Evolutionary conservation across 2,797 vertebrate species (phyloP).

Genomic region (Chanos chanos): DNA sequence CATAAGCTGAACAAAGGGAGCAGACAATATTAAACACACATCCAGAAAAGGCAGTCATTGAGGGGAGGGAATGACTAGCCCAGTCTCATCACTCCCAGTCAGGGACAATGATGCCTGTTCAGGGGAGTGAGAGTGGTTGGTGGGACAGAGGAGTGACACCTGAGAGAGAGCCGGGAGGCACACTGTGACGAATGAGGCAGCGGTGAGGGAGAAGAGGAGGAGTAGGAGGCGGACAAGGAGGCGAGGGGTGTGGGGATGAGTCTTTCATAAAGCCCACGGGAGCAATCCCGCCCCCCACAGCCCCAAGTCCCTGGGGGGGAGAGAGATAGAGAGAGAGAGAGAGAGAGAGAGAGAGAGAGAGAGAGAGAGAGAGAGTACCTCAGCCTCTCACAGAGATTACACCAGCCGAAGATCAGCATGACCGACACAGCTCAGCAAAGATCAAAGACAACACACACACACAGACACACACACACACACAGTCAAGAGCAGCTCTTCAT

Average conservation of each 20-base stretch:
- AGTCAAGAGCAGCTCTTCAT: no score
- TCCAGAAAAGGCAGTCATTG: not conserved
- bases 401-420: no score
- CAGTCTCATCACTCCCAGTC: not conserved
- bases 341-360: no score
- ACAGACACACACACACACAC: no score
- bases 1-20: not conserved
- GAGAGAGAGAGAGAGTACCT: not conserved
- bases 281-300: not conserved
- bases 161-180: conserved; percentile 26
- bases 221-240: conserved; percentile 10
- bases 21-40: no score
- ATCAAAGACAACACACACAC: no score
- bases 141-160: not conserved
- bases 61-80: not conserved
- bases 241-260: not conserved
- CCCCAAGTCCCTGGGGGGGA: conserved; percentile 26
- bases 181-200: conserved; percentile 20
- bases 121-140: conserved; percentile 8
- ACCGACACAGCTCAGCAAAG: no score
- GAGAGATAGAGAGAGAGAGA: no score
- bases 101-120: not conserved
- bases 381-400: not conserved
- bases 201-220: conserved; percentile 1
- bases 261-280: conserved; percentile 28